Base-by-base conservation (phyloP, 2,888 invertebrate species). In the Drosophila borealis region DNA sequence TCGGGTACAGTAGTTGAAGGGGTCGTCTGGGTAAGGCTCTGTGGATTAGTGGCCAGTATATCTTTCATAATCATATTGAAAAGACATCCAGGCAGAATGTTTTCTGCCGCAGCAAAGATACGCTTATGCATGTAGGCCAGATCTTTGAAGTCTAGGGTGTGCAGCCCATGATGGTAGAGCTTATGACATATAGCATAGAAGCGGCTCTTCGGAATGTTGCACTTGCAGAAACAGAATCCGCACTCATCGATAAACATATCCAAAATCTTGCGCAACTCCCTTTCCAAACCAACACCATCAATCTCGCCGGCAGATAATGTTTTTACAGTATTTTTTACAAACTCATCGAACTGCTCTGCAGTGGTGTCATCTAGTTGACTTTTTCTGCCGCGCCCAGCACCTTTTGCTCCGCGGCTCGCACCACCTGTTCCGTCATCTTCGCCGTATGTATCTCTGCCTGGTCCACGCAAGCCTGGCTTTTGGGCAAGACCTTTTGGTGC, bases 111-210 rank as follows among this genome's bases (percentile, higher is more conserved):
- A 17, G 81, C 82, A 70, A 84, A 90, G 19, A 92, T 83, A 36
- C 90, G 89, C 34, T 88, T 89, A 65, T 91, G 91, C 73, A 92
- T 74, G 66, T 90, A 92, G 0, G 79, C 80, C 14, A 92, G 73
- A 25, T 92, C 92, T 34, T 87, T 82, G 5, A 90, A 86, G 4
- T 81, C 70, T 11, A 92, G 71, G 0, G 77, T 81, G 13, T 87
- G 75, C 3, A 92, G 81, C 2, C 92, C 92, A 6, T 72, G 62
- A 21, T 91, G 91, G n/a, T 89, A 74, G 3, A 92, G 77, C 21
- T 90, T 91, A 39, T 90, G 89, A 56, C 91, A 89, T 41, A 91
- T 88, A 4, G 77, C 78, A 68, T 91, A 90, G 21, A 91, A 82
- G 48, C 86, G 90, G 42, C 82, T 83, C 48, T 87, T 90, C 11